Evolutionary conservation across 1,140 invertebrate genomes (phyloP).

Genomic region (Tetraneura akinire): DNA sequence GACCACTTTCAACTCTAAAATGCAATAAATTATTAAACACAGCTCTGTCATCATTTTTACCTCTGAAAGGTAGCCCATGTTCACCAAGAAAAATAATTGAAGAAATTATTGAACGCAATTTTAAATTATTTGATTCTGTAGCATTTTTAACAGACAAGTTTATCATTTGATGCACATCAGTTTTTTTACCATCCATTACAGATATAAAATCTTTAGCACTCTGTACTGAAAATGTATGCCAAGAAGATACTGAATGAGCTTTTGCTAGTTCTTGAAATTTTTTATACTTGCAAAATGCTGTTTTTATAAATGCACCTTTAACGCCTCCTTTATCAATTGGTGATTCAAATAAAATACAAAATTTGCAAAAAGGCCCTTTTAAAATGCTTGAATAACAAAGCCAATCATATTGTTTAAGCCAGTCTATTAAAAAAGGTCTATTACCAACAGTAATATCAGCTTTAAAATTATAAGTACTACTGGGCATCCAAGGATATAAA

Average conservation of each 20-base stretch:
- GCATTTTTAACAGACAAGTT: neutral
- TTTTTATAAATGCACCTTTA: neutral
- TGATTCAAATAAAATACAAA: too few species aligned
- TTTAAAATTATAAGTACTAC: slow-evolving; percentile 5
- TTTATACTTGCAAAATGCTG: neutral
- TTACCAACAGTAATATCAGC: neutral
- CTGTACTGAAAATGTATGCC: neutral
- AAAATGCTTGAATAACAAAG: neutral
- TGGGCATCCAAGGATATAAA: neutral
- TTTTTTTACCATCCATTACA: neutral
- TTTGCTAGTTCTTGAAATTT: neutral
- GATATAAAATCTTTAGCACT: neutral
- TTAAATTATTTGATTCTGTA: neutral
- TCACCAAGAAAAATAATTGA: neutral
- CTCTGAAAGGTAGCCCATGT: neutral
- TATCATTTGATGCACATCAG: neutral
- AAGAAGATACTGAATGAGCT: neutral
- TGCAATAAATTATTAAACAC: neutral
- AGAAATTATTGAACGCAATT: neutral
- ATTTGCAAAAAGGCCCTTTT: neutral
- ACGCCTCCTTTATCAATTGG: neutral
- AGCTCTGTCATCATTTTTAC: neutral
- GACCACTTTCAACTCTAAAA: neutral
- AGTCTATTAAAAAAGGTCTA: neutral
- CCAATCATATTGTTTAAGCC: neutral